Evolutionary conservation across 2,797 vertebrate genomes (phyloP).

Genomic region (Sebastes kiyomatsui): DNA sequence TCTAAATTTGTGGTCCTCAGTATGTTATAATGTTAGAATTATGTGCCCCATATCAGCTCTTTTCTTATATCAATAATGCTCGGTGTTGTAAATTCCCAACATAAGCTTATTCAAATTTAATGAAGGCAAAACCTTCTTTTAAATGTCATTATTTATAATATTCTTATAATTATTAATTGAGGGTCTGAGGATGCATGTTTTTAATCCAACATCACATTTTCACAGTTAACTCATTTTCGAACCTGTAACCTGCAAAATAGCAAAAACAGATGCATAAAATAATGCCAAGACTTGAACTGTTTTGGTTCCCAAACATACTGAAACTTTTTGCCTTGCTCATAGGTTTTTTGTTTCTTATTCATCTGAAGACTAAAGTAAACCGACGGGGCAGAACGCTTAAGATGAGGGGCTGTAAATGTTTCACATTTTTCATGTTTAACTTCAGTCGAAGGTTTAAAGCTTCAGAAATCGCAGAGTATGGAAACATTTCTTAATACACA

Average conservation of each 20-base stretch:
- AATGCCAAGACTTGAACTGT: not conserved
- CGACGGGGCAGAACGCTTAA: no score
- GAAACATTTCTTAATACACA: not conserved
- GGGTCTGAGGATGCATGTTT: not conserved
- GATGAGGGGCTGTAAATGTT: not conserved
- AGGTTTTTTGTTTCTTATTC: not conserved
- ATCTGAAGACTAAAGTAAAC: not conserved
- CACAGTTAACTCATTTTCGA: not conserved
- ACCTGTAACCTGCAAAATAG: not conserved
- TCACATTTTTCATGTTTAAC: not conserved
- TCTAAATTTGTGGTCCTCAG: not conserved
- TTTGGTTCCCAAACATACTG: not conserved
- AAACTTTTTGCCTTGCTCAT: not conserved
- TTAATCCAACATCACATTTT: not conserved
- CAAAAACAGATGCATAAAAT: not conserved
- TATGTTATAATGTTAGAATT: no score
- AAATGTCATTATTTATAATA: no score
- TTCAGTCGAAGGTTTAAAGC: not conserved
- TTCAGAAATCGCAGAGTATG: not conserved
- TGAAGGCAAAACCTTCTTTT: not conserved
- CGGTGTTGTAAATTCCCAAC: not conserved
- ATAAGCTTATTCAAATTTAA: not conserved
- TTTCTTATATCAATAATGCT: not conserved
- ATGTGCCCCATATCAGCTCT: not conserved
- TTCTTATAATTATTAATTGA: not conserved